phyloP scores from a whole-genome alignment of 2,797 vertebrate genomes.

The Haliaeetus albicilla region DNA sequence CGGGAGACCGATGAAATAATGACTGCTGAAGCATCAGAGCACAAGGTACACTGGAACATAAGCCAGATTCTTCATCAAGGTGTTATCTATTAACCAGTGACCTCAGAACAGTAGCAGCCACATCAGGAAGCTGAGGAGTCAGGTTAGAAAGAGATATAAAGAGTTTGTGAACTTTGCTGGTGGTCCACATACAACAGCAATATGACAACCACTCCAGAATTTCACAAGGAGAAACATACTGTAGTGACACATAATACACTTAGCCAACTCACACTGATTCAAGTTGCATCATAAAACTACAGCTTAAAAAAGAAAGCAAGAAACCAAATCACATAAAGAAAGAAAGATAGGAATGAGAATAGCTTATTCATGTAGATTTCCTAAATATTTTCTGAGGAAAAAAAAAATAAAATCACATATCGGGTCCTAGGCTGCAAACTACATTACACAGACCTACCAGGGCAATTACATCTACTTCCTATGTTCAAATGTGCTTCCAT shows the following conservation, averaged over 20 bases:
- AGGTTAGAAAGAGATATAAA: neutral
- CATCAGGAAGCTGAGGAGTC: neutral
- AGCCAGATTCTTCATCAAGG: neutral
- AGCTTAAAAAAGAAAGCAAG: neutral
- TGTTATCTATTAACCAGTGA: neutral
- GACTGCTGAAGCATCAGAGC: neutral
- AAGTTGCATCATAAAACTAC: neutral
- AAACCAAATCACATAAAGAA: neutral
- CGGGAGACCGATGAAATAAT: neutral
- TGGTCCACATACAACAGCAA: neutral
- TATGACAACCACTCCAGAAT: neutral
- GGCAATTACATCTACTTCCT: neutral
- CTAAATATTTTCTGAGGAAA: neutral
- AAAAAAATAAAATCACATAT: rapidly evolving
- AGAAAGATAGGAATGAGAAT: neutral
- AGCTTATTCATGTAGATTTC: neutral
- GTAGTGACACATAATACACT: neutral
- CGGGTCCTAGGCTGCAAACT: neutral
- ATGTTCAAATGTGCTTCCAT: neutral
- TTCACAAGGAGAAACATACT: neutral
- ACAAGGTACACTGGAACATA: neutral
- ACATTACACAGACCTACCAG: neutral
- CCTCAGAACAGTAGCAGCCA: neutral
- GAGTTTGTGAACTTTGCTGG: neutral
- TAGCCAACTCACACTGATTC: neutral